phyloP scores from a whole-genome alignment of 2,888 invertebrate species.

The Ashinkailepas kermadecensis region DNA sequence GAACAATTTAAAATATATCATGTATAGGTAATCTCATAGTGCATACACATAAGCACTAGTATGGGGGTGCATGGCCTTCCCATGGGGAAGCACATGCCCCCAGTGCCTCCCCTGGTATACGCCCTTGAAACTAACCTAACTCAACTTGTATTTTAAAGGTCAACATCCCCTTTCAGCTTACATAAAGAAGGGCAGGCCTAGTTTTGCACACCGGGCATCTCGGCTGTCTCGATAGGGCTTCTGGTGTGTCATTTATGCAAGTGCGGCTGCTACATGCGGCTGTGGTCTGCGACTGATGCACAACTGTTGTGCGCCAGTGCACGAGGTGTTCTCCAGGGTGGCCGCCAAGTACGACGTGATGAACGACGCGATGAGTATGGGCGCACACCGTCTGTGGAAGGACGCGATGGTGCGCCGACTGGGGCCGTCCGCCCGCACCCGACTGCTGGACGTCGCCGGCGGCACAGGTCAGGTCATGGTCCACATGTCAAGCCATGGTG shows the following conservation, averaged over 20 bases:
- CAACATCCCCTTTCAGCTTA: neutral
- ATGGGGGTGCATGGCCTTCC: too few species aligned
- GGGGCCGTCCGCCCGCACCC: constrained; percentile 64
- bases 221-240: constrained; percentile 25
- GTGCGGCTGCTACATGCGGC: constrained; percentile 5
- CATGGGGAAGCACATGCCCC: too few species aligned
- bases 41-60: too few species aligned
- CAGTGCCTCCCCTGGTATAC: too few species aligned
- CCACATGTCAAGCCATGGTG: too few species aligned
- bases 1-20: too few species aligned
- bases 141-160: too few species aligned
- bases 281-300: constrained; percentile 40
- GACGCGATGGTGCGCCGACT: constrained; percentile 77
- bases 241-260: constrained; percentile 26
- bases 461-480: constrained; percentile 63
- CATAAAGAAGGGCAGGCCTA: neutral
- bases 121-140: too few species aligned
- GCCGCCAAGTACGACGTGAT: constrained; percentile 90
- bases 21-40: too few species aligned
- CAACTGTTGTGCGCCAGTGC: constrained; percentile 55
- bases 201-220: neutral
- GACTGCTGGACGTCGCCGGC: constrained; percentile 91
- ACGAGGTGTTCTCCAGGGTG: constrained; percentile 88
- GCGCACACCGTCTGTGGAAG: constrained; percentile 95
- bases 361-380: constrained; percentile 97